phyloP scores from a whole-genome alignment of 2,888 invertebrate species.

The Ceraclea dissimilis region DNA sequence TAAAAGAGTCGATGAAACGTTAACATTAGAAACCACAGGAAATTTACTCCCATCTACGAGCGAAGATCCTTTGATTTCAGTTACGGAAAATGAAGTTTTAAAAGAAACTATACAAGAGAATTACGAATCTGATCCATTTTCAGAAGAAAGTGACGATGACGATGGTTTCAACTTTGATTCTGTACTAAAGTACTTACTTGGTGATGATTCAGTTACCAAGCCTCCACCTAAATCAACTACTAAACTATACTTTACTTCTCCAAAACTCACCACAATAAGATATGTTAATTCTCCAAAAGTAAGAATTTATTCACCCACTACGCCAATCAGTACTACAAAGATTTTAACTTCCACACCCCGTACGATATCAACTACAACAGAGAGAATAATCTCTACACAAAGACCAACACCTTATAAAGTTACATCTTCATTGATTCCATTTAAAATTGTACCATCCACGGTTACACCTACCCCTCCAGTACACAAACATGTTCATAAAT shows the following conservation, averaged over 20 bases:
- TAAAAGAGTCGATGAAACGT: too few relatives aligned
- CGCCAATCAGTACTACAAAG: neutral
- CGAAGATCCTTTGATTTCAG: neutral
- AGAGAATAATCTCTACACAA: neutral
- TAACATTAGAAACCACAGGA: neutral
- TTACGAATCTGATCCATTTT: conserved; percentile 36
- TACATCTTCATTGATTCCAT: neutral
- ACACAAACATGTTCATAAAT: conserved; percentile 20
- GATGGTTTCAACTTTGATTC: conserved; percentile 54
- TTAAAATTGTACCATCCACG: neutral
- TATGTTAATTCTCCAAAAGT: neutral
- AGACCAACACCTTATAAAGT: neutral
- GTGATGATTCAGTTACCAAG: conserved; percentile 39
- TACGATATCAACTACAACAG: neutral
- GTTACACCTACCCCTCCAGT: conserved; percentile 7
- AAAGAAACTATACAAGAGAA: conserved; percentile 14
- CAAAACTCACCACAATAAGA: neutral
- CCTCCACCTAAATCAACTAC: conserved; percentile 10
- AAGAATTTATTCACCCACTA: neutral
- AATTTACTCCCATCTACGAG: neutral
- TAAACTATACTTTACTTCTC: neutral
- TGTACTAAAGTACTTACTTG: conserved; percentile 54
- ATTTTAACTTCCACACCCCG: neutral
- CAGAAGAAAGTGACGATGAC: conserved; percentile 39
- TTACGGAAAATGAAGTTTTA: neutral